A percentile compares a stretch with the other conserved stretches of the same genome.
Conservation (phyloP, 2,888 invertebrate genomes). For the Teleogryllus oceanicus region DNA sequence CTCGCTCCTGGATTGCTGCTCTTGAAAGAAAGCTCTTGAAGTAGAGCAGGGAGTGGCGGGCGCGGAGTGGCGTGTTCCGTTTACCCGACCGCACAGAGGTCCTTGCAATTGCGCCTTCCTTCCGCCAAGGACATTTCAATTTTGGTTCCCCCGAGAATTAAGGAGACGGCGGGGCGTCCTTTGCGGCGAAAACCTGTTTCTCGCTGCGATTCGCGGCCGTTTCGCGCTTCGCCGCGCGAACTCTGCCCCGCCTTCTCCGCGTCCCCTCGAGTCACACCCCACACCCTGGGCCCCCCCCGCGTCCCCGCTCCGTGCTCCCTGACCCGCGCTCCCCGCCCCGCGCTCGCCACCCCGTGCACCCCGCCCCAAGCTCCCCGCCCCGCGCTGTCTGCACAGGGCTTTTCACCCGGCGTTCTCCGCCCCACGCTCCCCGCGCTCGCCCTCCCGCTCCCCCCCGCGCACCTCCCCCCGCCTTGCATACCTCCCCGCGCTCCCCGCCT, state of each 20-base stretch:
- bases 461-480: not conserved
- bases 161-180: not conserved
- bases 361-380: not conserved
- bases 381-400: no score
- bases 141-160: no score
- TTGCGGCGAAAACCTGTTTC: constrained; percentile 18
- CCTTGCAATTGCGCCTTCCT: no score
- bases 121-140: no score
- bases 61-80: no score
- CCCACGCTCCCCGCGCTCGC: not conserved
- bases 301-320: not conserved
- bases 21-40: no score
- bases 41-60: no score
- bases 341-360: not conserved
- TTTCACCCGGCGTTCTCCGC: not conserved
- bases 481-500: not conserved
- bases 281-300: not conserved
- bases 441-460: not conserved
- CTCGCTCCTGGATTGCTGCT: no score
- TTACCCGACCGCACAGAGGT: no score
- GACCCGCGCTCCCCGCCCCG: not conserved
- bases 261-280: not conserved
- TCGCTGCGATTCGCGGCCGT: not conserved
- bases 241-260: not conserved
- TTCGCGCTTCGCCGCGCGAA: not conserved